phyloP scores from a whole-genome alignment of 2,888 invertebrate genomes.

The Chymomyza amoena region DNA sequence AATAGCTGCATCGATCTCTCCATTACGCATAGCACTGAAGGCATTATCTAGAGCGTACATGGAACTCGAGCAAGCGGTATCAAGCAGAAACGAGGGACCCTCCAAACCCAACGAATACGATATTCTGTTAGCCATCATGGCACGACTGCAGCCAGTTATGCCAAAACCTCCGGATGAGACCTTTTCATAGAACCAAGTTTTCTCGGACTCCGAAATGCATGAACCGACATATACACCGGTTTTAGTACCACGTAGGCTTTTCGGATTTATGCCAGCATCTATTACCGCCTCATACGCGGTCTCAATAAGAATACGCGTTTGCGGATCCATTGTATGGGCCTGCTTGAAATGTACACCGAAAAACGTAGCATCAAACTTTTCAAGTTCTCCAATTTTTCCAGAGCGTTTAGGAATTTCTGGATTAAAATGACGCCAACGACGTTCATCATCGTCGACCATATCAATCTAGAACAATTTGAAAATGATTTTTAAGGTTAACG shows the following conservation, averaged over 20 bases:
- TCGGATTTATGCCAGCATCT: slow-evolving; percentile 87
- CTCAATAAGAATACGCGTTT: slow-evolving; percentile 88
- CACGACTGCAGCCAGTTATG: slow-evolving; percentile 87
- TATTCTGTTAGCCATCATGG: slow-evolving; percentile 94
- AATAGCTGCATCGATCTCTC: slow-evolving; percentile 92
- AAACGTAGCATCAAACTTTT: slow-evolving; percentile 88
- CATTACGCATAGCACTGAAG: slow-evolving; percentile 86
- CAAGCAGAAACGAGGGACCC: slow-evolving; percentile 92
- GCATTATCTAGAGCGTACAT: slow-evolving; percentile 92
- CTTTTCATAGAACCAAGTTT: slow-evolving; percentile 85
- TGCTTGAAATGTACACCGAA: slow-evolving; percentile 88
- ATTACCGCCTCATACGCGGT: slow-evolving; percentile 88
- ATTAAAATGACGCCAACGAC: slow-evolving; percentile 87
- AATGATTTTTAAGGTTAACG: neutral
- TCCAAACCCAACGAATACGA: slow-evolving; percentile 92
- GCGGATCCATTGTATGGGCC: slow-evolving; percentile 88
- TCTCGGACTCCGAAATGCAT: slow-evolving; percentile 86
- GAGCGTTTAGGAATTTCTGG: slow-evolving; percentile 87
- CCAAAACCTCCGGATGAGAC: slow-evolving; percentile 80
- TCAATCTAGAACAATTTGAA: slow-evolving; percentile 81
- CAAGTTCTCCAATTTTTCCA: slow-evolving; percentile 85
- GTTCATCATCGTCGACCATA: slow-evolving; percentile 88
- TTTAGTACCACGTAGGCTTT: slow-evolving; percentile 82
- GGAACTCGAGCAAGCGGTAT: slow-evolving; percentile 97
- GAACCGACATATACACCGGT: slow-evolving; percentile 88